Conservation (phyloP, 2,113 vertebrate genomes). For the Anarhynchus alexandrinus region DNA sequence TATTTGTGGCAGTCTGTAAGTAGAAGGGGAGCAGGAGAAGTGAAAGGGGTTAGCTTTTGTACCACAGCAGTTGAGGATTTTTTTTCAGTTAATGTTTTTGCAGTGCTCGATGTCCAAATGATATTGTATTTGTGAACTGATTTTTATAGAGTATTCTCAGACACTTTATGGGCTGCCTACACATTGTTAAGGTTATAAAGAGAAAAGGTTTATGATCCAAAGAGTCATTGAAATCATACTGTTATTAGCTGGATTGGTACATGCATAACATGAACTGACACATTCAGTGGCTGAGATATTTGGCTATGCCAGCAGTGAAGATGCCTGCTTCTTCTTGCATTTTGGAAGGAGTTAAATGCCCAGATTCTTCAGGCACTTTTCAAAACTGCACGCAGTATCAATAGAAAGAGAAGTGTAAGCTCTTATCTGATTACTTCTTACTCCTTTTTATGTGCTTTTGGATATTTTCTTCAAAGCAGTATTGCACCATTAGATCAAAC, state of each 20-base stretch:
- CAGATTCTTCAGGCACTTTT: background rate
- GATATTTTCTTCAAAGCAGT: background rate
- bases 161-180: background rate
- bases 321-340: background rate
- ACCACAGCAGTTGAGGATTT: background rate
- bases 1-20: conserved; percentile 51
- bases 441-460: background rate
- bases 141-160: background rate
- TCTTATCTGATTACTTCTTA: background rate
- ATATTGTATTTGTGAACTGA: background rate
- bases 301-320: background rate
- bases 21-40: background rate
- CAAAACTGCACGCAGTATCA: rapidly evolving
- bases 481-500: background rate
- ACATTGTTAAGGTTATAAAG: background rate
- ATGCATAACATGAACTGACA: background rate
- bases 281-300: background rate
- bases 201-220: background rate
- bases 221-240: background rate
- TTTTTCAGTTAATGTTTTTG: background rate
- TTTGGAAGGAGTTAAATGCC: background rate
- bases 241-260: background rate
- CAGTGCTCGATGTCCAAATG: background rate
- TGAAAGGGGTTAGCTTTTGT: background rate
- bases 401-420: background rate